Base-by-base conservation (phyloP, 1,140 invertebrate species). In the Pseudoatta argentina region DNA sequence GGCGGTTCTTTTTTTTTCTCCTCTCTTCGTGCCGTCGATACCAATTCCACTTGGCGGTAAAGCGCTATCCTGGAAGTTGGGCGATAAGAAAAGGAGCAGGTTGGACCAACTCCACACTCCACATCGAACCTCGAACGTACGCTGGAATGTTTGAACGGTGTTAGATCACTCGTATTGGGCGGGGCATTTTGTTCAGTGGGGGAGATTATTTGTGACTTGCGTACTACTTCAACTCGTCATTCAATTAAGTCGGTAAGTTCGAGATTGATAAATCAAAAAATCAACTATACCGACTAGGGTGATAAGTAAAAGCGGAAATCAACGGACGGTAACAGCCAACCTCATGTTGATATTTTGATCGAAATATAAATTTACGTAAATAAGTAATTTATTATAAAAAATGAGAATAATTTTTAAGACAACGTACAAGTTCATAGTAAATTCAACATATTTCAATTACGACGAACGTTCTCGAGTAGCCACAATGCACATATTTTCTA, bases 401-500 rank as follows among this genome's bases (percentile, higher is more conserved):
- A 5, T 75, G 10, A 34, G 4, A 76, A 27, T 59, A 10, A 76
- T 44, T 39, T 44, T 44, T 2, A 3, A 55, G 48, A 30, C 5
- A 30, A 51, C 12, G n/a, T 10, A 21, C n/a, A 67, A n/a, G 0
- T 44, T 30, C 0, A 39, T 10, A 18, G 18, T 55, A 44, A 77
- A 77, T 69, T 7, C 16, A 55, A 72, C 7, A 55, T 66, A 14
- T 44, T 48, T 1, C 24, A 57, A 18, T 76, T 34, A 27, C 4
- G 76, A 83, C 16, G 63, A 81, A 85, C 18, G 5, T 71, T 81
- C 48, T 64, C 39, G 71, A 59, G 77, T 91, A 72, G 97, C 97
- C 27, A 98, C 92, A 39, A 98, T 96, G 89, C 97, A 97, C 67
- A 97, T 96, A 95, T 98, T 98, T 94, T 98, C 98, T 16, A 97